Conservation (phyloP, 2,797 vertebrate genomes). For the Lateolabrax maculatus region DNA sequence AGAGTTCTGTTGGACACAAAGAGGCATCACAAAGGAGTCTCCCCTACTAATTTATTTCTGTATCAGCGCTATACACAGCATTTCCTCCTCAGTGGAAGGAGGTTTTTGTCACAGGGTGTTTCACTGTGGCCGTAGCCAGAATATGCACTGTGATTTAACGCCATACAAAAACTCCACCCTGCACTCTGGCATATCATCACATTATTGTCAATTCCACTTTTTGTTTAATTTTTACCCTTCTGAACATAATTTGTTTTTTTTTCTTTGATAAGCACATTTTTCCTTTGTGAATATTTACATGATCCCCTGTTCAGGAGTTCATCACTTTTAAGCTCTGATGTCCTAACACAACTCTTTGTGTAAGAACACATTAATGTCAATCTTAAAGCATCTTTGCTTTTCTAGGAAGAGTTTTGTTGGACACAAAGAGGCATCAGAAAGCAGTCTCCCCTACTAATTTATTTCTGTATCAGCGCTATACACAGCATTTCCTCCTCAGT, state of each 20-base stretch:
- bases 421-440: not conserved
- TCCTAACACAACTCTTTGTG: not conserved
- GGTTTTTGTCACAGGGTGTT: constrained; percentile 49
- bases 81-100: not conserved
- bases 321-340: not conserved
- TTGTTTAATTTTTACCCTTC: too few species aligned
- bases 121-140: constrained; percentile 28
- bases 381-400: not conserved
- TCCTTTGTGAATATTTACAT: not conserved
- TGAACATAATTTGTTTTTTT: too few species aligned
- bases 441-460: not conserved
- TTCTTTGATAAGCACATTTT: too few species aligned
- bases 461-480: not conserved
- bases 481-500: not conserved
- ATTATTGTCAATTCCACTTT: too few species aligned
- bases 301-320: not conserved
- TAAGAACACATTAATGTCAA: not conserved
- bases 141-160: constrained; percentile 35
- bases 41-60: too few species aligned
- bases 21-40: not conserved
- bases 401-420: not conserved
- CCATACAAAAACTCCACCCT: constrained; percentile 45
- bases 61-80: not conserved
- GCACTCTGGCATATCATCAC: not conserved
- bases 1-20: not conserved